Conservation (phyloP, 2,888 invertebrate genomes). For the Cephus spinipes region DNA sequence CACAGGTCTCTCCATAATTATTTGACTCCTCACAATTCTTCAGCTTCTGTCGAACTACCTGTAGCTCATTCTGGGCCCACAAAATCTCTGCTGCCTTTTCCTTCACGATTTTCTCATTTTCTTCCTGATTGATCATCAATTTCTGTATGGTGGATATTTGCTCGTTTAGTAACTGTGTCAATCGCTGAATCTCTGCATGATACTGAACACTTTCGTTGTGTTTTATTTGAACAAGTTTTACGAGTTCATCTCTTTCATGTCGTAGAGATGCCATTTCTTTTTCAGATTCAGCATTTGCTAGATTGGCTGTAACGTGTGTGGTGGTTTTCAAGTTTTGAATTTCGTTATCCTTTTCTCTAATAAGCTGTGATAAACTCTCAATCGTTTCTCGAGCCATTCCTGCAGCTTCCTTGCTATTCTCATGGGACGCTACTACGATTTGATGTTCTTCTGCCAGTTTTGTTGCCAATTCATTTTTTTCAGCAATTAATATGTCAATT, state of each 20-base stretch:
- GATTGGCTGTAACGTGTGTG: slow-evolving; percentile 4
- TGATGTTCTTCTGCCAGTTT: slow-evolving; percentile 34
- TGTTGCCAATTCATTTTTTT: slow-evolving; percentile 57
- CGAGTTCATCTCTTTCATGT: slow-evolving; percentile 77
- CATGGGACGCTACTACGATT: slow-evolving; percentile 47
- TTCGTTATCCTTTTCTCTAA: slow-evolving; percentile 65
- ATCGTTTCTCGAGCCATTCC: slow-evolving; percentile 58
- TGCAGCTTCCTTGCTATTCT: slow-evolving; percentile 51
- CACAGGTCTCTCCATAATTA: slow-evolving; percentile 59
- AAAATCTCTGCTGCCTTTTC: slow-evolving; percentile 56
- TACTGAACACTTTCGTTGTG: slow-evolving; percentile 88
- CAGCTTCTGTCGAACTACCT: slow-evolving; percentile 54
- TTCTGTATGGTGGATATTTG: slow-evolving; percentile 58
- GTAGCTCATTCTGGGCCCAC: slow-evolving; percentile 57
- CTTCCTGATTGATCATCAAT: slow-evolving; percentile 68
- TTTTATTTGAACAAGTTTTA: slow-evolving; percentile 80
- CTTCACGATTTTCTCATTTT: slow-evolving; percentile 35
- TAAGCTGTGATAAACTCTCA: slow-evolving; percentile 58
- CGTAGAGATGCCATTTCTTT: slow-evolving; percentile 53
- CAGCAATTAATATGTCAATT: slow-evolving; percentile 62
- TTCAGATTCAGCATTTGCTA: slow-evolving; percentile 25
- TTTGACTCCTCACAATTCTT: slow-evolving; percentile 55
- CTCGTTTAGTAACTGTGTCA: slow-evolving; percentile 70
- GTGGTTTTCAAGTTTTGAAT: slow-evolving; percentile 49
- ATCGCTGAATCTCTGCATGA: slow-evolving; percentile 85